A percentile compares a stretch with the other conserved stretches of the same genome.
Conservation (phyloP, 2,113 vertebrate genomes). For the Pseudolaguvia tuberculata region DNA sequence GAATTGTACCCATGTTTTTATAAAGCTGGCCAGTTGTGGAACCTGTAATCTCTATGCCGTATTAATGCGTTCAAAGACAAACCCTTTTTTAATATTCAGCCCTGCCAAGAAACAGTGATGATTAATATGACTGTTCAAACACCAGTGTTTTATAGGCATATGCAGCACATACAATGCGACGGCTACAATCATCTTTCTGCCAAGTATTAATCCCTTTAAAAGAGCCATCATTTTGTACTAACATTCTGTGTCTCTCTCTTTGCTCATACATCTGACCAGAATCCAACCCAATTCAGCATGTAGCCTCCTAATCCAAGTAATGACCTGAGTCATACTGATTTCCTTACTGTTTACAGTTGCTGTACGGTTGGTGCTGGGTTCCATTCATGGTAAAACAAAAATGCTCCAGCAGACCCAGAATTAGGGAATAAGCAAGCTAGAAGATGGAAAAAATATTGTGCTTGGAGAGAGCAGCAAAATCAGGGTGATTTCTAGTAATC, state of each 20-base stretch:
- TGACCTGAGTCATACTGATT: background rate
- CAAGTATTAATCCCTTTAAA: constrained; percentile 40
- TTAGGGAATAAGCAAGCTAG: too few relatives aligned
- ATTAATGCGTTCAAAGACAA: constrained; percentile 1
- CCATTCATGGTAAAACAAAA: too few relatives aligned
- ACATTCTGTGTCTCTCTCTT: constrained; percentile 4
- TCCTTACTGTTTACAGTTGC: background rate
- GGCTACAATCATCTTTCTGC: constrained; percentile 8
- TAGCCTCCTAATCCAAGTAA: background rate
- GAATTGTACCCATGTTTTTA: constrained; percentile 23
- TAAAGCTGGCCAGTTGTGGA: constrained; percentile 5
- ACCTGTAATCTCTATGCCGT: background rate
- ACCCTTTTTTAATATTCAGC: background rate
- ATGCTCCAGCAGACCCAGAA: too few relatives aligned
- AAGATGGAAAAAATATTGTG: background rate
- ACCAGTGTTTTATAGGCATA: constrained; percentile 13
- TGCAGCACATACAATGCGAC: background rate
- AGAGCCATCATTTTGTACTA: constrained; percentile 12
- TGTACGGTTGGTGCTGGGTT: background rate
- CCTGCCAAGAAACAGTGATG: constrained; percentile 22
- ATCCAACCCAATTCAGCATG: background rate
- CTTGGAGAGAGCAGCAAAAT: constrained; percentile 8
- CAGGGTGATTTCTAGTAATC: constrained; percentile 26
- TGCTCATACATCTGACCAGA: background rate
- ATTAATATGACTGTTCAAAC: constrained; percentile 18